These are phyloP conservation scores for Clytia hemisphaerica DNA, from an alignment of 30 jellyfish, hydroid and myxozoan genomes.

Conservation along the genomic window DNA sequence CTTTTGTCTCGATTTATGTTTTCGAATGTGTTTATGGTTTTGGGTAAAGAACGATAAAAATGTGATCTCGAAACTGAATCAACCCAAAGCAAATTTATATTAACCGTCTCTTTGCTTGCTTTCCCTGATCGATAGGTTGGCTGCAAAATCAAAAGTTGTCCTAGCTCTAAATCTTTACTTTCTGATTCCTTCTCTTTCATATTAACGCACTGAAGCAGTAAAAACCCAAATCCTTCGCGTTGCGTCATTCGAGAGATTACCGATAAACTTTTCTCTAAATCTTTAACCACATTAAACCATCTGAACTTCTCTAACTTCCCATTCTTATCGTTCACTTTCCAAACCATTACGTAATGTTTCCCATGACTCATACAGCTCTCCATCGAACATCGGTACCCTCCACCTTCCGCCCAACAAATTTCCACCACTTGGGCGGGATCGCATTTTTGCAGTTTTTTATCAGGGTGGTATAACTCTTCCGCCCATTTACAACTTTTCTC, in stretches of 20 bases:
- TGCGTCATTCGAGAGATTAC: conserved; percentile 7
- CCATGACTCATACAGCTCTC: no score
- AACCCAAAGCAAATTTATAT: conserved; percentile 41
- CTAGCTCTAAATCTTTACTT: not conserved
- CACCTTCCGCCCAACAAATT: no score
- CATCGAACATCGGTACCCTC: no score
- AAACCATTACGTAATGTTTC: not conserved
- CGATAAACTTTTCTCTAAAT: not conserved
- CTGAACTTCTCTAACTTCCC: not conserved
- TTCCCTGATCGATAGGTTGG: not conserved
- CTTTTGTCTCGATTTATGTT: conserved; percentile 1
- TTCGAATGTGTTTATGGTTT: conserved; percentile 32
- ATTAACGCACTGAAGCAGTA: conserved; percentile 37
- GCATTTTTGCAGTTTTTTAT: conserved; percentile 28
- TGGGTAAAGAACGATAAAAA: conserved; percentile 55
- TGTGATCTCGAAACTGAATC: conserved; percentile 79
- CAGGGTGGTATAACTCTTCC: conserved; percentile 21
- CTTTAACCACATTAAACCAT: not conserved
- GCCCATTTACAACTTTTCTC: conserved; percentile 34
- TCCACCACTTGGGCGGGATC: no score
- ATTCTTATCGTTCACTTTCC: not conserved
- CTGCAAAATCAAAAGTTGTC: conserved; percentile 42
- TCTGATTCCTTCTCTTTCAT: no score
- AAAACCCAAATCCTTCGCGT: conserved; percentile 15
- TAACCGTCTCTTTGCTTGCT: not conserved